Conservation (phyloP, 1,140 invertebrate species). For the Neodiprion fabricii region DNA sequence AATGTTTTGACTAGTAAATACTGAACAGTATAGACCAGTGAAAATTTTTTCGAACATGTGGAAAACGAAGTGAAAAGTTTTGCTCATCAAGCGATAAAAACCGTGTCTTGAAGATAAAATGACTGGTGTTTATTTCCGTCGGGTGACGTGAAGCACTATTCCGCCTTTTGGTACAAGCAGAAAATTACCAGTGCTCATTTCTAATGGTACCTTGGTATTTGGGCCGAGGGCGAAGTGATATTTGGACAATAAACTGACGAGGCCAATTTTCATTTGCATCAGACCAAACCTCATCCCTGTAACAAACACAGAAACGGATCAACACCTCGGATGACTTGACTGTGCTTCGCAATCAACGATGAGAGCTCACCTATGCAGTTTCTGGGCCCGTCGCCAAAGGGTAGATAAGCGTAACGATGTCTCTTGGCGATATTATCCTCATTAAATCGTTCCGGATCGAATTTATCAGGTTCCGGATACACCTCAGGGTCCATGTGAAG, state of each 20-base stretch:
- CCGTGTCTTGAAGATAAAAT: too few relatives aligned
- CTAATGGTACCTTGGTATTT: too few relatives aligned
- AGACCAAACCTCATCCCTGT: constrained; percentile 68
- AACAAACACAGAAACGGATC: constrained; percentile 27
- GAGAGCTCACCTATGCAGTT: constrained; percentile 71
- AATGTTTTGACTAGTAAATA: too few relatives aligned
- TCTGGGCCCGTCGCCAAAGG: constrained; percentile 75
- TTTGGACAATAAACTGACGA: constrained; percentile 53
- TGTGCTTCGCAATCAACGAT: too few relatives aligned
- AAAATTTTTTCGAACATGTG: too few relatives aligned
- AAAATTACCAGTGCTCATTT: too few relatives aligned
- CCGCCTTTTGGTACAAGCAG: too few relatives aligned
- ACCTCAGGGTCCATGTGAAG: constrained; percentile 67
- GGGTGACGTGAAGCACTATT: too few relatives aligned
- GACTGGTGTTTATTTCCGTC: too few relatives aligned
- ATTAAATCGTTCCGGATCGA: constrained; percentile 68
- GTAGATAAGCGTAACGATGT: constrained; percentile 66
- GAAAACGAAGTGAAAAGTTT: too few relatives aligned
- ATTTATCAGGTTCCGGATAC: constrained; percentile 65
- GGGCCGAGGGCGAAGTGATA: constrained; percentile 28
- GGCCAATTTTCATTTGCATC: constrained; percentile 66
- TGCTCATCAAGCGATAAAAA: too few relatives aligned
- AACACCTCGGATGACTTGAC: not conserved
- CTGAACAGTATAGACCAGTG: too few relatives aligned
- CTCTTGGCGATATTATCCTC: constrained; percentile 57